Percentiles rank a stretch among this genome's conserved stretches.
Evolutionary conservation across 2,113 vertebrate species (phyloP).

Genomic region (Psittacula cyanocephala): DNA sequence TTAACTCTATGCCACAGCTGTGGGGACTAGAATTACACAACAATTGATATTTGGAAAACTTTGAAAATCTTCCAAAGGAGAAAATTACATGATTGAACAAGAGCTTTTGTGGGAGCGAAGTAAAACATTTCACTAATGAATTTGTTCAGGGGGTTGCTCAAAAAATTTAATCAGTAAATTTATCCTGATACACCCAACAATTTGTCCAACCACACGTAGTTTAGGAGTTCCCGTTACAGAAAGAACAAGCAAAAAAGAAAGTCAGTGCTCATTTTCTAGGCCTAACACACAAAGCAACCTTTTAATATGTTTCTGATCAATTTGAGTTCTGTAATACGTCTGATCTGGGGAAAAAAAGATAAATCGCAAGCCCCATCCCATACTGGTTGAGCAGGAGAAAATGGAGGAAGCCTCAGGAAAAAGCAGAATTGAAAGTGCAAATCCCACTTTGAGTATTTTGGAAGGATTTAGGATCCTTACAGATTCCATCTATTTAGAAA

Average conservation of each 20-base stretch:
- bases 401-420: not conserved
- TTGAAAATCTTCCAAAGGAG: constrained; percentile 74
- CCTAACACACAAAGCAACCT: not conserved
- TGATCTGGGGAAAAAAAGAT: not conserved
- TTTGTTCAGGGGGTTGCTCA: constrained; percentile 35
- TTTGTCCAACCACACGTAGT: not conserved
- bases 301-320: not conserved
- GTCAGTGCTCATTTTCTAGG: not conserved
- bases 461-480: not conserved
- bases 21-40: constrained; percentile 66
- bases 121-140: constrained; percentile 59
- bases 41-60: constrained; percentile 73
- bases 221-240: not conserved
- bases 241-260: not conserved
- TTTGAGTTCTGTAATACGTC: not conserved
- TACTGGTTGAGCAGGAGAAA: not conserved
- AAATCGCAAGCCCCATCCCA: not conserved
- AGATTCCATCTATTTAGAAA: not conserved
- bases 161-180: not conserved
- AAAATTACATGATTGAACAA: constrained; percentile 73
- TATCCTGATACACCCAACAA: not conserved
- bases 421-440: not conserved
- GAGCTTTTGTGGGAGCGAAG: constrained; percentile 46
- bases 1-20: constrained; percentile 72
- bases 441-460: not conserved